Evolutionary conservation across 2,113 vertebrate species (phyloP), one percentile per base, ranked within the genome.

Genomic region (Nestor notabilis): DNA sequence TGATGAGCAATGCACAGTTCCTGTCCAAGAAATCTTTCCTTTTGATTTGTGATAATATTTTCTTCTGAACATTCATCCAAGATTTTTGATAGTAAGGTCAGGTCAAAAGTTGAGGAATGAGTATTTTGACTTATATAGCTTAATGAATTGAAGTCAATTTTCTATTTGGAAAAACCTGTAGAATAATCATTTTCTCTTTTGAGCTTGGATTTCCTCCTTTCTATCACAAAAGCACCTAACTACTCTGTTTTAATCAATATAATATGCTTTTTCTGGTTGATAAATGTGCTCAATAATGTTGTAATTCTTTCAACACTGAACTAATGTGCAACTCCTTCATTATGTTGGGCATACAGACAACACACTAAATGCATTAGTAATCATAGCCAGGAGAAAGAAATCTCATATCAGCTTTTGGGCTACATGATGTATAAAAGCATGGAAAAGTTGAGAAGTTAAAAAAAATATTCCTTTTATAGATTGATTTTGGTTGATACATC

Each of bases 91-190:
- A 77, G 49, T 86, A 64, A 94, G 78, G 37, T 90, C 87, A 87
- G 74, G 85, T 58, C 75, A 93, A 79, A 88, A 93, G 78, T 70
- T 96, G 87, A 96, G 20, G 11, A 95, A 74, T 83, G 23, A 72
- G 7, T 63, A 66, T 74, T 91, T 93, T 91, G 25, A 77, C 63
- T 90, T 52, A 79, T 5, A 44, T 21, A 61, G 28, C 1, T 3
- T 90, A 94, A 96, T 81, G 53, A 95, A 77, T 44, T 66, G 46
- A 93, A 79, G 79, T 94, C 29, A 88, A 74, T 92, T 94, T 94
- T 78, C 37, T 61, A 39, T 83, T 74, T 90, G 50, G 75, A 94
- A 83, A 80, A 87, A 89, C 8, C 20, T 69, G n/a, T 18, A 75
- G 75, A 91, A 91, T 90, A 94, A 71, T 77, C 79, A 86, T 92